These are phyloP conservation scores for Apis dorsata DNA, from an alignment of 1,140 invertebrate species.

Conservation along the genomic window DNA sequence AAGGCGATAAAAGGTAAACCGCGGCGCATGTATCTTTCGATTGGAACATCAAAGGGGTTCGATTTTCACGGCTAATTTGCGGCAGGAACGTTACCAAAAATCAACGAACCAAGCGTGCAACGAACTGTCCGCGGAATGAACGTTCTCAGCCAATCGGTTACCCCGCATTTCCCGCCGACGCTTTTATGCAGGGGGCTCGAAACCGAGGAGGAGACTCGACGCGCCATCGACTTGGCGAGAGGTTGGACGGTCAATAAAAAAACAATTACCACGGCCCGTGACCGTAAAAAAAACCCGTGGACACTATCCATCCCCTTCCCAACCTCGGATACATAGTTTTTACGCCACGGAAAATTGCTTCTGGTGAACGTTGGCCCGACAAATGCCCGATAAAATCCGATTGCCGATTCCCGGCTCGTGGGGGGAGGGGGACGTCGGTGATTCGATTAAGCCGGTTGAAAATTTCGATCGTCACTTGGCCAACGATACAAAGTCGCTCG, in stretches of 20 bases:
- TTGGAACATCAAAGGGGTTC: neutral
- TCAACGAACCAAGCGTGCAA: neutral
- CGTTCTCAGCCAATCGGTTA: neutral
- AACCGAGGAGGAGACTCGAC: neutral
- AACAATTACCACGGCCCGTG: conserved; percentile 49
- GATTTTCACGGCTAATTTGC: conserved; percentile 33
- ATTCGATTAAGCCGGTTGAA: conserved; percentile 52
- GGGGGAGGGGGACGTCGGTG: conserved; percentile 12
- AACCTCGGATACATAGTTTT: neutral
- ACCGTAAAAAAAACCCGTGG: conserved; percentile 38
- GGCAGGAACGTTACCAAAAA: neutral
- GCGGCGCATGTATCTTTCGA: neutral
- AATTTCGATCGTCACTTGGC: conserved; percentile 34
- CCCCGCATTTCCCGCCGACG: neutral
- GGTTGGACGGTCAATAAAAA: conserved; percentile 39
- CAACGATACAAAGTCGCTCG: conserved; percentile 26
- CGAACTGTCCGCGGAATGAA: neutral
- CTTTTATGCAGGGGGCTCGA: neutral
- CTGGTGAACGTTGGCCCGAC: conserved; percentile 15
- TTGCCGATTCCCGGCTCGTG: conserved; percentile 48
- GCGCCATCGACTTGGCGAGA: conserved; percentile 10
- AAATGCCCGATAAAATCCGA: conserved; percentile 48
- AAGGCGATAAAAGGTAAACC: conserved; percentile 1
- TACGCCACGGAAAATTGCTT: conserved; percentile 45
- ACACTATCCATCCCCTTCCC: too few relatives aligned